These are phyloP conservation scores for Hypsopygia costalis DNA, from an alignment of 2,888 invertebrate species.

Conservation along the genomic window DNA sequence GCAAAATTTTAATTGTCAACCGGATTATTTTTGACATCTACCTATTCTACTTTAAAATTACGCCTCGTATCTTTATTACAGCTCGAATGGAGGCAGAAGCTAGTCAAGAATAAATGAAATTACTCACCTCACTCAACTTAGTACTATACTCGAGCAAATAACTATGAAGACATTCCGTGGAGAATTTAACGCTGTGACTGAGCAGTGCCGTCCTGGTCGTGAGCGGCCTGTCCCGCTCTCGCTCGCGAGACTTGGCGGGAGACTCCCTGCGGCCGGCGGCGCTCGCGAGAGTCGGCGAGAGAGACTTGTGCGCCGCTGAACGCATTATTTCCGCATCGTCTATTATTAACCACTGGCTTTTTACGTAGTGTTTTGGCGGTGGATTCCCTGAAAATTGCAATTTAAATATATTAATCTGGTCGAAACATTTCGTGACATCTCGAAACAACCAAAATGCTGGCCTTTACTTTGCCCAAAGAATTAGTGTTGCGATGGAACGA, in stretches of 20 bases:
- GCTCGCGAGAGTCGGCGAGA: constrained; percentile 12
- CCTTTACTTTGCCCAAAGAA: too few relatives aligned
- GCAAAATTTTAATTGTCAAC: too few relatives aligned
- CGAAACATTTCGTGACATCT: too few relatives aligned
- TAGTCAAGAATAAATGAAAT: too few relatives aligned
- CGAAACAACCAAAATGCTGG: too few relatives aligned
- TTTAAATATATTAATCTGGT: too few relatives aligned
- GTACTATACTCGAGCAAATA: constrained; percentile 73
- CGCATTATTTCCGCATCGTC: constrained; percentile 43
- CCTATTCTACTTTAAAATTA: too few relatives aligned
- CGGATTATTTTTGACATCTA: too few relatives aligned
- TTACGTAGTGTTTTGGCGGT: constrained; percentile 50
- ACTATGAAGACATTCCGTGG: constrained; percentile 66
- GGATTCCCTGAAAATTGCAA: constrained; percentile 40
- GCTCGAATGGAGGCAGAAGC: too few relatives aligned
- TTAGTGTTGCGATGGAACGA: too few relatives aligned
- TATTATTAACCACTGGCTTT: constrained; percentile 56
- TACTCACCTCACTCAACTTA: constrained; percentile 70
- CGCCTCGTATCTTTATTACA: too few relatives aligned
- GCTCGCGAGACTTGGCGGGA: constrained; percentile 18
- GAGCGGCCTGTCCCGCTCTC: constrained; percentile 36
- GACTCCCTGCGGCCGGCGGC: constrained; percentile 1
- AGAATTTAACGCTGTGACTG: constrained; percentile 63
- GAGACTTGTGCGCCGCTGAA: constrained; percentile 24
- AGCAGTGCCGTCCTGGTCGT: constrained; percentile 52